Conservation (phyloP, 2,888 invertebrate species). For the Epirrhoe alternata region DNA sequence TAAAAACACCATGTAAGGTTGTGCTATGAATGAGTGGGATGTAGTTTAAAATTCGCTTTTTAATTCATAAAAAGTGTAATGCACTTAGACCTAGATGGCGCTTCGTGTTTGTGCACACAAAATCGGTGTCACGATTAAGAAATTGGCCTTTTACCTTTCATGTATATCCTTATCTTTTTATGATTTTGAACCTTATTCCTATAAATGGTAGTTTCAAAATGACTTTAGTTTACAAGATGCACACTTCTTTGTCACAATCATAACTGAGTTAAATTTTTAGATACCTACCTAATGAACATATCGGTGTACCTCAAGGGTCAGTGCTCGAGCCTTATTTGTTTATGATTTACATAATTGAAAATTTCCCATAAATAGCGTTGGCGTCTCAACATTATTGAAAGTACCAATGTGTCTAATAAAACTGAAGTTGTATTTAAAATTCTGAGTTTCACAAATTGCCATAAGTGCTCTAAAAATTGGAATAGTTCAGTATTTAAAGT, state of each 20-base stretch:
- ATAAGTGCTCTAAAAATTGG: not conserved
- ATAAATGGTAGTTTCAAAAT: conserved; percentile 2
- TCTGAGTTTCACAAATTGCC: not conserved
- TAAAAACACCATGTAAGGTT: conserved; percentile 32
- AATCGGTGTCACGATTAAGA: conserved; percentile 18
- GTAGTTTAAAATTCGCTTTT: conserved; percentile 24
- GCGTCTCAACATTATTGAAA: not conserved
- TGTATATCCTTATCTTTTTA: conserved; percentile 2
- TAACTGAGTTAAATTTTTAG: not conserved
- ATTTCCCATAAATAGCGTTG: not conserved
- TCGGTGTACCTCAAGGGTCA: conserved; percentile 13
- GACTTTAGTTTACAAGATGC: conserved; percentile 4
- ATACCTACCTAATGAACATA: not conserved
- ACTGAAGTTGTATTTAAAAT: conserved; percentile 15
- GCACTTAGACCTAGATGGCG: conserved; percentile 22
- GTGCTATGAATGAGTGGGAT: conserved; percentile 34
- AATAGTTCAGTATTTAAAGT: not conserved
- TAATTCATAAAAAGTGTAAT: conserved; percentile 13
- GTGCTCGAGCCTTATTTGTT: conserved; percentile 3
- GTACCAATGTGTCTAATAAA: conserved; percentile 1
- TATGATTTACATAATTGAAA: not conserved
- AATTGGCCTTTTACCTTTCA: conserved; percentile 13
- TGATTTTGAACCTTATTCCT: conserved; percentile 6
- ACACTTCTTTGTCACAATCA: not conserved
- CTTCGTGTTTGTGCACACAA: conserved; percentile 21